These are phyloP conservation scores for Triplophysa yarkandensis DNA, from an alignment of 2,797 vertebrate genomes.

Conservation along the genomic window DNA sequence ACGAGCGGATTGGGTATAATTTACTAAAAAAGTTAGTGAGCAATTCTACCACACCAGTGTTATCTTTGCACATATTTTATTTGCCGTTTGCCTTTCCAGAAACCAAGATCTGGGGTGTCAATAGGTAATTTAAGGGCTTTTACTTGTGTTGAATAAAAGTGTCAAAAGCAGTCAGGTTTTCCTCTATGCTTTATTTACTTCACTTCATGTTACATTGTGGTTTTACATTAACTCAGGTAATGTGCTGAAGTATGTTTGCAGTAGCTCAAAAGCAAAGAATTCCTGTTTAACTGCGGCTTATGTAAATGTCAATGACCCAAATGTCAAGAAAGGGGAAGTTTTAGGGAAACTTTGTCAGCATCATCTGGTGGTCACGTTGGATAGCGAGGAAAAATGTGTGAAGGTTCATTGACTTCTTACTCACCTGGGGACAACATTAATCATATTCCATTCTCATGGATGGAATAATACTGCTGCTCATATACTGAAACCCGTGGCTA, in stretches of 20 bases:
- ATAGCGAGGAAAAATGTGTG: slow-evolving; percentile 37
- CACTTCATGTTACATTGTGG: slow-evolving; percentile 1
- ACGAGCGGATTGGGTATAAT: background rate
- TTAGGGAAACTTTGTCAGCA: slow-evolving; percentile 7
- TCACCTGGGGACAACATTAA: slow-evolving; percentile 42
- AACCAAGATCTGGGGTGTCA: too few species aligned
- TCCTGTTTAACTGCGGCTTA: slow-evolving; percentile 8
- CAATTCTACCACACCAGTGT: background rate
- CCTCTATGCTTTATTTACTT: background rate
- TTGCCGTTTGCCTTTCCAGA: background rate
- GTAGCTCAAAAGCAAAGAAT: slow-evolving; percentile 7
- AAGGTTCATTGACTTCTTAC: slow-evolving; percentile 38
- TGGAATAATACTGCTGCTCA: slow-evolving; percentile 19
- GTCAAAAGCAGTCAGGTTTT: background rate
- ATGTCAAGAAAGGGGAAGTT: slow-evolving; percentile 5
- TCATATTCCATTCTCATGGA: slow-evolving; percentile 40
- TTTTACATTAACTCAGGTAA: slow-evolving; percentile 35
- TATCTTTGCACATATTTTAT: background rate
- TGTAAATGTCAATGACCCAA: background rate
- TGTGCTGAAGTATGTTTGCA: slow-evolving; percentile 7
- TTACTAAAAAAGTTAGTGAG: background rate
- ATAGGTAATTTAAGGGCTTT: too few species aligned
- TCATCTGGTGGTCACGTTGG: slow-evolving; percentile 31
- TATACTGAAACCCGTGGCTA: slow-evolving; percentile 38
- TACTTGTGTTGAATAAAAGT: too few species aligned